A percentile compares a stretch with the other conserved stretches of the same genome.
phyloP scores from a whole-genome alignment of 2,888 invertebrate species.

The Iphiclides podalirius region DNA sequence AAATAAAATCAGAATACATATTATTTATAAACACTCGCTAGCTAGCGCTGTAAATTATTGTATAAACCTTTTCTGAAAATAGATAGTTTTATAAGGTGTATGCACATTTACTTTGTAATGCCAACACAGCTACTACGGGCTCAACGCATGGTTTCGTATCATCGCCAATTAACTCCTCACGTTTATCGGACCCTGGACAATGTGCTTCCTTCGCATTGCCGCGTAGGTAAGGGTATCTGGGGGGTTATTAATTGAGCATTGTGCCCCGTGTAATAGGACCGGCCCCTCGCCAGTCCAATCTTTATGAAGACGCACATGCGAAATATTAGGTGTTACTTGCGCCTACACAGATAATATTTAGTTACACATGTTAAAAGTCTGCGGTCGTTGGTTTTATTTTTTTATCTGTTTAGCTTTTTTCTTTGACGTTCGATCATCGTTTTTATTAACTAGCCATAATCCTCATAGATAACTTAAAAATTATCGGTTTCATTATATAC shows the following conservation, averaged over 20 bases:
- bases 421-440: too few relatives aligned
- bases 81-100: too few relatives aligned
- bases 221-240: slow-evolving; percentile 10
- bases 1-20: too few relatives aligned
- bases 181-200: slow-evolving; percentile 18
- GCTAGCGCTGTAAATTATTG: too few relatives aligned
- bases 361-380: neutral
- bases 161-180: slow-evolving; percentile 21
- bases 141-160: neutral
- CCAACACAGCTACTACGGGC: slow-evolving; percentile 2
- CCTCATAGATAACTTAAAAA: too few relatives aligned
- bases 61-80: too few relatives aligned
- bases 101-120: neutral
- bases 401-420: too few relatives aligned
- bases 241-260: slow-evolving; percentile 48
- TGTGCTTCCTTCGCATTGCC: neutral
- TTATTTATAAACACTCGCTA: too few relatives aligned
- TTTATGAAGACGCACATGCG: slow-evolving; percentile 43
- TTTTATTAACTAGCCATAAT: too few relatives aligned
- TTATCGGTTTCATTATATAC: too few relatives aligned
- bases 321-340: slow-evolving; percentile 26
- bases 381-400: too few relatives aligned
- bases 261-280: slow-evolving; percentile 42
- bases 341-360: slow-evolving; percentile 11
- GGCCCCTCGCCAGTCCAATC: slow-evolving; percentile 35